Evolutionary conservation across 2,797 vertebrate genomes (phyloP), one percentile per base, ranked within the genome.

Genomic region (Lepilemur ruficaudatus): DNA sequence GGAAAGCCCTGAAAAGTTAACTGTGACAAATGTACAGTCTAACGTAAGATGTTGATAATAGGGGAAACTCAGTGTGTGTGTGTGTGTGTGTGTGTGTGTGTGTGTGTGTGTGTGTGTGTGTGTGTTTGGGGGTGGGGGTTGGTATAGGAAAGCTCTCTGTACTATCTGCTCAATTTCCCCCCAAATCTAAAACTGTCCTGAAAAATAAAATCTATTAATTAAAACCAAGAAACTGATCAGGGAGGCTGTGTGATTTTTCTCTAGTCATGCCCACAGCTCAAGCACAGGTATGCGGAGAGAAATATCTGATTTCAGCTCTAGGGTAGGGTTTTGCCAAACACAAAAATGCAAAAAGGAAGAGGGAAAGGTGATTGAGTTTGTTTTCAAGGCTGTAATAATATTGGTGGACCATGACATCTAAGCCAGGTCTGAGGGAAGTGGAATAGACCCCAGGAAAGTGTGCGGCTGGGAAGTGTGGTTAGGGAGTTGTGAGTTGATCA

Each of bases 181-280:
- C 32, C 75, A 87, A 84, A 87, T 57, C 4, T 59, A 91, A 85
- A 91, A 41, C 30, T 22, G n/a, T 43, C n/a, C 20, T 41, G 70
- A 59, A 85, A 84, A 92, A 79, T 30, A 48, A 46, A 63, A 15
- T n/a, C 14, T 32, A 18, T 25, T 28, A 81, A 59, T 79, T 72
- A 73, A 92, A 93, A 52, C 38, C 17, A 22, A 7, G 70, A 59
- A 82, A 43, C 78, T 70, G 23, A 30, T 0, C 11, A 28, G 46
- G 17, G 9, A 46, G 61, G n/a, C 57, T 32, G 0, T 7, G 38
- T 81, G 75, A n/a, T 57, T 90, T 80, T 86, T 48, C 28, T 5
- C 32, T 4, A 25, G 61, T n/a, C 41, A 63, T 15, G 46, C 22
- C 22, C 61, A 78, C 17, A 63, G 61, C 17, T 63, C 12, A 13